These are phyloP conservation scores for Venustaconcha ellipsiformis DNA, from an alignment of 1,140 invertebrate species.

Conservation along the genomic window DNA sequence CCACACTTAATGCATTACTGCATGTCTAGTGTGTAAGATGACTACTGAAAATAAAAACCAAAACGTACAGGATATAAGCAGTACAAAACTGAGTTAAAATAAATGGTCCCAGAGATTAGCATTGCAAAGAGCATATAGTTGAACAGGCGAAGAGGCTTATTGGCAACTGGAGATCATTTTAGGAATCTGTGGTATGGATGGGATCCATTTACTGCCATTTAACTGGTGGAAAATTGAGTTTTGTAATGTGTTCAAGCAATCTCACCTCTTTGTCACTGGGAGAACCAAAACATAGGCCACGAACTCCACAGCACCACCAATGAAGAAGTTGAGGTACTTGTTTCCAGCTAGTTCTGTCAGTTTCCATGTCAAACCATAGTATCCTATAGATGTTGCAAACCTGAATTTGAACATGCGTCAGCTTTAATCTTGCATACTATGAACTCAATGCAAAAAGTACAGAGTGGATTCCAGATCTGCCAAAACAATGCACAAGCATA, in stretches of 20 bases:
- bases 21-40: too few relatives aligned
- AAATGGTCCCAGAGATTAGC: not conserved
- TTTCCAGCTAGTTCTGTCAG: slow-evolving; percentile 57
- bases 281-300: slow-evolving; percentile 80
- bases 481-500: too few relatives aligned
- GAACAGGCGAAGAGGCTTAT: not conserved
- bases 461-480: too few relatives aligned
- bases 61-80: too few relatives aligned
- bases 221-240: not conserved
- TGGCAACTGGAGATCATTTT: not conserved
- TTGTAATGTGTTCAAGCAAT: slow-evolving; percentile 40
- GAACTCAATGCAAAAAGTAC: not conserved
- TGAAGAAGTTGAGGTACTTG: slow-evolving; percentile 66
- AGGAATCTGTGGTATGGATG: too few relatives aligned
- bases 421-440: not conserved
- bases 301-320: slow-evolving; percentile 79
- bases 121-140: too few relatives aligned
- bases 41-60: too few relatives aligned
- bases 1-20: too few relatives aligned
- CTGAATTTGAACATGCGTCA: slow-evolving; percentile 55
- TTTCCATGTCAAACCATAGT: slow-evolving; percentile 73
- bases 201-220: not conserved
- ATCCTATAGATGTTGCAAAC: slow-evolving; percentile 81
- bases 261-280: too few relatives aligned
- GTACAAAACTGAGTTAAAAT: not conserved